Base-by-base conservation (phyloP, 2,888 invertebrate species). In the Fragum sueziense region DNA sequence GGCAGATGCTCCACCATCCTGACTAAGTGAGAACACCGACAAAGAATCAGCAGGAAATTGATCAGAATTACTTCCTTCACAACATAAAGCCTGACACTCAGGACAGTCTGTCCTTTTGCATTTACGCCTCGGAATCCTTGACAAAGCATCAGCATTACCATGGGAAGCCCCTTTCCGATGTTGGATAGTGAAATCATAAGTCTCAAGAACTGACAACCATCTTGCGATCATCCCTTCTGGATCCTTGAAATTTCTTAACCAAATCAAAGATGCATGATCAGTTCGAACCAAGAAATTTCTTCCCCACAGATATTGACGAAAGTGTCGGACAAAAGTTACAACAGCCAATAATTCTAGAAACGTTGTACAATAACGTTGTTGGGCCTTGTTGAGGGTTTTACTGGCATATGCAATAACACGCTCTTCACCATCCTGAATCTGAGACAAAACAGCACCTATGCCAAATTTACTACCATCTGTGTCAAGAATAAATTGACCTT, bases 381-480 rank as follows among this genome's bases (percentile, higher is more conserved):
- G n/a, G n/a, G n/a, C n/a, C n/a, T n/a, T n/a, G n/a, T n/a, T 71
- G n/a, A 80, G 34, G 4, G 57, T 41, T 59, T 68, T 76, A 37
- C 79, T 76, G 14, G 54, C 54, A n/a, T n/a, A n/a, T n/a, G n/a
- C n/a, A n/a, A n/a, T n/a, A n/a, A n/a, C n/a, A 9, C 59, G 27
- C 34, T 71, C 59, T 3, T 34, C 17, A 14, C 37, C 59, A 37
- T 59, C 27, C 25, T 59, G 57, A n/a, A 34, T 27, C n/a, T 71
- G 59, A 14, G 22, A n/a, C 14, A 71, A 33, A 9, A 71, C 41
- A 22, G 70, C 59, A 20, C 74, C 74, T 25, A 54, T 54, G 20
- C 33, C 57, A 11, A 20, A 51, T 11, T 27, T 31, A 33, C 27
- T 33, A 27, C 31, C 57, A 29, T 68, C 68, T 6, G 68, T 54